Percentiles rank a stretch among this genome's conserved stretches.
Evolutionary conservation across 2,113 vertebrate genomes (phyloP).

Genomic region (Axis porcinus): DNA sequence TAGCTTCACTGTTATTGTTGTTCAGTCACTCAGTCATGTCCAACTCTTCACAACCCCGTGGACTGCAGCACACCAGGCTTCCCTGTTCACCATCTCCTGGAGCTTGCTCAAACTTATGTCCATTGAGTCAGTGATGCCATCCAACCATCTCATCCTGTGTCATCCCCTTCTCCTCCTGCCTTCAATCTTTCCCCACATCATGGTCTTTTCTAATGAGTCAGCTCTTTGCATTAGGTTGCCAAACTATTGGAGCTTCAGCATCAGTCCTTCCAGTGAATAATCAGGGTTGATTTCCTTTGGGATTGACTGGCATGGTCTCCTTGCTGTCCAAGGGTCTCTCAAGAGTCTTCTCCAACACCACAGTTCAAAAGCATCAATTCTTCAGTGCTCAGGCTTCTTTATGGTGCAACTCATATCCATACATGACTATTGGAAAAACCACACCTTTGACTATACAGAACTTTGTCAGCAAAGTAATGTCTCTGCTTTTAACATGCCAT

Average conservation of each 20-base stretch:
- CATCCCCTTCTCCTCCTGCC: background rate
- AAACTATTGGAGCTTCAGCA: background rate
- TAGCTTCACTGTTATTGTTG: background rate
- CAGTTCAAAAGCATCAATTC: background rate
- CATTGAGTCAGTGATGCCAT: background rate
- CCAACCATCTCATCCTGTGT: background rate
- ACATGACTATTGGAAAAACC: background rate
- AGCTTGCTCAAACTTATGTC: background rate
- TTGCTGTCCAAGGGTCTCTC: background rate
- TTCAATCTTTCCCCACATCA: background rate
- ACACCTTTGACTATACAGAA: background rate
- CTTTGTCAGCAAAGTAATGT: background rate
- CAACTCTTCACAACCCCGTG: accelerated
- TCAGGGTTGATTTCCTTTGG: background rate
- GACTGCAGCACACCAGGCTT: background rate
- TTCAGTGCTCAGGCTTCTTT: background rate
- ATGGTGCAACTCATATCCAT: background rate
- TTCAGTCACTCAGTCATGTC: background rate
- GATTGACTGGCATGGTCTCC: background rate
- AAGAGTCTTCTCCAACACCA: background rate
- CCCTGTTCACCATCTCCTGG: background rate
- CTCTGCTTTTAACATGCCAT: background rate
- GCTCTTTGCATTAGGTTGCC: background rate
- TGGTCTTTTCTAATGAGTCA: background rate
- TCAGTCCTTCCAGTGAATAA: background rate